Evolutionary conservation across 2,113 vertebrate genomes (phyloP).

Genomic region (Hippocampus abdominalis): DNA sequence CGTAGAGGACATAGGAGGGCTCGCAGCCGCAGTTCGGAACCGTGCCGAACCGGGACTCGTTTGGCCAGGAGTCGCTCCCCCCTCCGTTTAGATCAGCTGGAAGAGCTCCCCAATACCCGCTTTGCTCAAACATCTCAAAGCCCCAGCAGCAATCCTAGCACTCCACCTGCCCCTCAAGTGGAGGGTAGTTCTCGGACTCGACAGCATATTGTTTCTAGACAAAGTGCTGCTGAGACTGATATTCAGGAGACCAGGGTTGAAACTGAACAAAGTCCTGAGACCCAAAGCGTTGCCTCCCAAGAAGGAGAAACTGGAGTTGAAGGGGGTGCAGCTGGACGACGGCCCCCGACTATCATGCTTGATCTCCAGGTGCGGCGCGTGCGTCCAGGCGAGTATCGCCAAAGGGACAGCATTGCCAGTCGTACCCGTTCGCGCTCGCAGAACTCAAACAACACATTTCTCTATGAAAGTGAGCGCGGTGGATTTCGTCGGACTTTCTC

Average conservation of each 20-base stretch:
- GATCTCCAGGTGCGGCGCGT: constrained; percentile 96
- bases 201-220: constrained; percentile 85
- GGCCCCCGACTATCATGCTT: constrained; percentile 96
- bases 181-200: constrained; percentile 96
- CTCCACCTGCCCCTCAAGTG: constrained; percentile 70
- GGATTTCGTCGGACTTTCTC: constrained; percentile 96
- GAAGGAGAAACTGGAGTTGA: constrained; percentile 75
- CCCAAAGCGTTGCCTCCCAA: constrained; percentile 38
- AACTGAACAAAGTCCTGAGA: constrained; percentile 42
- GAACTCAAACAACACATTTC: constrained; percentile 94
- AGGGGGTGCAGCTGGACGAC: constrained; percentile 69
- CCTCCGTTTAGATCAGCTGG: constrained; percentile 77
- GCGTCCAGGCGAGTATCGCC: constrained; percentile 91
- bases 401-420: constrained; percentile 96
- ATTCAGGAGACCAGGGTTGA: constrained; percentile 62
- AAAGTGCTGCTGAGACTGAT: constrained; percentile 69
- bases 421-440: constrained; percentile 94
- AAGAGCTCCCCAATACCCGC: constrained; percentile 74
- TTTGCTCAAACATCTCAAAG: constrained; percentile 74
- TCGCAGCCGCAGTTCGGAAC: constrained; percentile 90
- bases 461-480: constrained; percentile 93
- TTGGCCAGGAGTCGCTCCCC: constrained; percentile 92
- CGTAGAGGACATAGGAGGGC: constrained; percentile 88
- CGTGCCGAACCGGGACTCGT: constrained; percentile 86
- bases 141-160: constrained; percentile 65